phyloP scores from a whole-genome alignment of 2,113 vertebrate genomes.

The Eira barbara region DNA sequence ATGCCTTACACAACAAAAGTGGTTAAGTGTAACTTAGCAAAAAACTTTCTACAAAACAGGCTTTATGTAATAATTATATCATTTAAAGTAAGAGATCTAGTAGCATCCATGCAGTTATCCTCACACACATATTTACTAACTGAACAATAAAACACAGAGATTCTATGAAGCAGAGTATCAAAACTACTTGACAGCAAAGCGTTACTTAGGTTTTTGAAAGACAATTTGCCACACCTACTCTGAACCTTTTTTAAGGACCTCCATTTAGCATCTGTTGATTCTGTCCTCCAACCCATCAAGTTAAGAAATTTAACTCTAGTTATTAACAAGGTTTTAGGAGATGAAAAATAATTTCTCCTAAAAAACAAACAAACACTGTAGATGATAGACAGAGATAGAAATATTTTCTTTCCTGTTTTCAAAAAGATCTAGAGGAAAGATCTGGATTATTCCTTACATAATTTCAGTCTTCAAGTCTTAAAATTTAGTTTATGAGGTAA shows the following conservation, averaged over 20 bases:
- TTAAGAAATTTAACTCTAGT: conserved; percentile 29
- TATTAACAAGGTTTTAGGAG: neutral
- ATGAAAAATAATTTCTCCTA: neutral
- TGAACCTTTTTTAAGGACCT: neutral
- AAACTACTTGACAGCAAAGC: neutral
- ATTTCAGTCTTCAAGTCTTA: neutral
- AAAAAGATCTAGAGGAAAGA: neutral
- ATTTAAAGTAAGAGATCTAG: neutral
- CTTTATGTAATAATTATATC: neutral
- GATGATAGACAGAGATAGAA: neutral
- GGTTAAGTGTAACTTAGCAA: conserved; percentile 5
- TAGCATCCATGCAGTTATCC: neutral
- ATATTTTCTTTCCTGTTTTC: neutral
- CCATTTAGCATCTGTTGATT: neutral
- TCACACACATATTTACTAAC: neutral
- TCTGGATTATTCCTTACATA: neutral
- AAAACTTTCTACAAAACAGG: neutral
- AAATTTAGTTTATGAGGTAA: neutral
- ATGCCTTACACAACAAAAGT: neutral
- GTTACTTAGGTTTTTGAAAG: neutral
- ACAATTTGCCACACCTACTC: neutral
- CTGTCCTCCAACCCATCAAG: neutral
- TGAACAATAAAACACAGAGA: neutral
- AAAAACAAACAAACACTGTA: neutral
- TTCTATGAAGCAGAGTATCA: neutral